Conservation (phyloP, 2,113 vertebrate species). For the Promerops cafer region DNA sequence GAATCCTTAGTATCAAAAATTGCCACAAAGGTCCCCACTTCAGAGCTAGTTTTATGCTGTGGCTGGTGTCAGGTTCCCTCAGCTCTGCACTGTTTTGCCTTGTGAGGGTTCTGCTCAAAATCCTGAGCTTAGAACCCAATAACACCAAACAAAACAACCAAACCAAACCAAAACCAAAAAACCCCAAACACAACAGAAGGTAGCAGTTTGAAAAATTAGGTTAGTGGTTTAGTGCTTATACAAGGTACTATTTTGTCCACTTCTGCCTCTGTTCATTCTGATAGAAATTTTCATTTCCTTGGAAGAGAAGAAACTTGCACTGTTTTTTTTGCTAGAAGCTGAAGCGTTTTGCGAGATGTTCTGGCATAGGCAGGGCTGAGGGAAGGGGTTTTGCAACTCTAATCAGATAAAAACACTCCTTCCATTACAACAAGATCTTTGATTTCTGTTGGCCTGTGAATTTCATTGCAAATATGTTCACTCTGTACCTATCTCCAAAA, state of each 20-base stretch:
- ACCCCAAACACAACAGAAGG: background rate
- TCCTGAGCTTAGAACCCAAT: background rate
- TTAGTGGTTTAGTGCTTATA: background rate
- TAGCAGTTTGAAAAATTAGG: background rate
- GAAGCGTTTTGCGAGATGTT: background rate
- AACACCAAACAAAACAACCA: background rate
- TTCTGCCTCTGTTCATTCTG: background rate
- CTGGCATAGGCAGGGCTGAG: background rate
- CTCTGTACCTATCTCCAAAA: background rate
- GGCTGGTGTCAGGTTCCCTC: background rate
- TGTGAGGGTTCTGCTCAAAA: background rate
- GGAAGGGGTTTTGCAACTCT: background rate
- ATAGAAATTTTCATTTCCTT: background rate
- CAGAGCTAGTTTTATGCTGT: background rate
- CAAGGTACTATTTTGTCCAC: background rate
- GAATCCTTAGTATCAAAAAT: background rate
- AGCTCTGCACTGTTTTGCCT: background rate
- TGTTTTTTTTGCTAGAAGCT: background rate
- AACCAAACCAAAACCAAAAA: background rate
- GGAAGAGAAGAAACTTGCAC: background rate
- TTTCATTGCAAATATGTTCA: background rate
- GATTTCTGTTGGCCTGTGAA: conserved; percentile 25
- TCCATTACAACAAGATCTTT: conserved; percentile 3
- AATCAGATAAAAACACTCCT: conserved; percentile 35
- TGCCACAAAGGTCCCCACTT: background rate